A percentile compares a stretch with the other conserved stretches of the same genome.
These are phyloP conservation scores for Pocillopora damicornis DNA, from an alignment of 64 coral and sea anemone species.

Conservation along the genomic window DNA sequence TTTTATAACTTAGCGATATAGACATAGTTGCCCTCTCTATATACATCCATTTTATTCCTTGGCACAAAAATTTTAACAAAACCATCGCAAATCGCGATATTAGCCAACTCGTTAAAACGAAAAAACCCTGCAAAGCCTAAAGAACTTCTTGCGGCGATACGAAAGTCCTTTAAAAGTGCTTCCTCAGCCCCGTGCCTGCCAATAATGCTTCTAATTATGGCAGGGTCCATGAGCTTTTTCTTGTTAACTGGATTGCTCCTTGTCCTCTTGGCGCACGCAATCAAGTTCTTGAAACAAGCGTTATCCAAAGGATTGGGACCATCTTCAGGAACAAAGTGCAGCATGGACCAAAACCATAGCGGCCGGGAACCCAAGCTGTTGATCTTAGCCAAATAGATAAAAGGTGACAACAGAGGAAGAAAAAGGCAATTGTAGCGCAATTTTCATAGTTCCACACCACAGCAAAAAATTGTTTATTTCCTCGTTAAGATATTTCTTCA, in stretches of 20 bases:
- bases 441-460: not conserved
- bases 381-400: conserved; percentile 19
- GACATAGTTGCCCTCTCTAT: conserved; percentile 38
- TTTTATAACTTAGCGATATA: conserved; percentile 21
- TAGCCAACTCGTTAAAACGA: conserved; percentile 23
- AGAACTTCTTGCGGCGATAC: not conserved
- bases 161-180: conserved; percentile 1
- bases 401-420: conserved; percentile 6
- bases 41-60: conserved; percentile 22
- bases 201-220: too few relatives aligned
- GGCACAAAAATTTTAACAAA: conserved; percentile 34
- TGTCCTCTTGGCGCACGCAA: too few relatives aligned
- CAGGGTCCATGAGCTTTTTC: too few relatives aligned
- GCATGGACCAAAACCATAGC: conserved; percentile 18
- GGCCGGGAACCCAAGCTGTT: conserved; percentile 17
- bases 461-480: conserved; percentile 7
- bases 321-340: not conserved
- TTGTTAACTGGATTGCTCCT: too few relatives aligned
- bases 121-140: conserved; percentile 28
- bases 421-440: conserved; percentile 32
- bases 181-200: not conserved
- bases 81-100: not conserved
- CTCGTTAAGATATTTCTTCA: not conserved
- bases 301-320: conserved; percentile 15
- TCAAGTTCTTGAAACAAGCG: not conserved